Evolutionary conservation across 2,113 vertebrate genomes (phyloP).

Genomic region (Scopus umbretta): DNA sequence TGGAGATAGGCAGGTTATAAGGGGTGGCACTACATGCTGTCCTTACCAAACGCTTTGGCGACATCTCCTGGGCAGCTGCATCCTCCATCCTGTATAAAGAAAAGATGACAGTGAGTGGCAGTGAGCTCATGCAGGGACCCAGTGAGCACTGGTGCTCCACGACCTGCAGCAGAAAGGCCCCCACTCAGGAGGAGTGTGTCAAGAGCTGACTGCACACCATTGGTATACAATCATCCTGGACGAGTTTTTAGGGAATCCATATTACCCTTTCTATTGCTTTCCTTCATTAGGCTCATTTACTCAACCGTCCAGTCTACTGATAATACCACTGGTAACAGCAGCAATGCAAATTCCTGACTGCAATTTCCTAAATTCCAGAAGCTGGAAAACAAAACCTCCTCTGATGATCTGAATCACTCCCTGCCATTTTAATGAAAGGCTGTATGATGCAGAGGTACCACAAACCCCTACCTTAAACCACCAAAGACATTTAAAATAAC

Average conservation of each 20-base stretch:
- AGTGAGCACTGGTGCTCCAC: background rate
- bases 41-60: conserved; percentile 96
- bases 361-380: background rate
- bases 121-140: background rate
- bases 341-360: background rate
- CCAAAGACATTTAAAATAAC: background rate
- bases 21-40: background rate
- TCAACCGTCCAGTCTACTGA: background rate
- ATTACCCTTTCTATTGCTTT: background rate
- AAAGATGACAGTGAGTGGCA: background rate
- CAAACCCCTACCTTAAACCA: background rate
- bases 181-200: background rate
- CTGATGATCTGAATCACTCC: background rate
- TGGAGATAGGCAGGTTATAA: accelerated
- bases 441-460: background rate
- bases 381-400: background rate
- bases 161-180: background rate
- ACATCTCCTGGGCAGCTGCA: conserved; percentile 98
- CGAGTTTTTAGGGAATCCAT: background rate
- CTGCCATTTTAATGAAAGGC: background rate
- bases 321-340: background rate
- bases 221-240: background rate
- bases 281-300: background rate
- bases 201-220: background rate
- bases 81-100: conserved; percentile 85